Percentiles rank a stretch among this genome's conserved stretches.
These are phyloP conservation scores for Macrotis lagotis DNA, from an alignment of 2,113 vertebrate species.

Conservation along the genomic window DNA sequence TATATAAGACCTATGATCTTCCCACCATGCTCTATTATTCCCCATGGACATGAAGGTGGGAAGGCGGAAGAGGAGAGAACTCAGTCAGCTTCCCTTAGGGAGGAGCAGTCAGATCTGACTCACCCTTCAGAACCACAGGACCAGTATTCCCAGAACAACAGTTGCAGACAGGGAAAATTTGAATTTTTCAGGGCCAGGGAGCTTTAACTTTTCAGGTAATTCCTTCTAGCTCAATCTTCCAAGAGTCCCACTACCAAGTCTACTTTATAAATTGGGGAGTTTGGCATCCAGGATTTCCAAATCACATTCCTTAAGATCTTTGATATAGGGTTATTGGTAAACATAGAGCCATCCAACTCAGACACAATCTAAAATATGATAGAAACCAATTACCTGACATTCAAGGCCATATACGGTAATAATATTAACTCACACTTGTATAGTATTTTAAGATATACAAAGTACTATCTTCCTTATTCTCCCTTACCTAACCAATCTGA, in stretches of 20 bases:
- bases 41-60: not conserved
- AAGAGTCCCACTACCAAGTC: not conserved
- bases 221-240: not conserved
- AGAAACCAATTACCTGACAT: not conserved
- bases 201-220: not conserved
- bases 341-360: not conserved
- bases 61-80: not conserved
- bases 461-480: not conserved
- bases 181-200: not conserved
- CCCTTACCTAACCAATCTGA: not conserved
- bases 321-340: not conserved
- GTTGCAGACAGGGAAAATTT: not conserved
- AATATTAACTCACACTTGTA: not conserved
- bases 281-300: not conserved
- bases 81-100: not conserved
- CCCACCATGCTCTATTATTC: not conserved
- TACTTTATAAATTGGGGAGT: not conserved
- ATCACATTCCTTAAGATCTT: not conserved
- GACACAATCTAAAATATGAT: not conserved
- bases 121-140: not conserved
- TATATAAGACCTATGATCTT: not conserved
- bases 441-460: not conserved
- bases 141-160: not conserved
- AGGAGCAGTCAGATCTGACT: not conserved
- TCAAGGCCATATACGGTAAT: not conserved